Evolutionary conservation across 2,113 vertebrate species (phyloP).

Genomic region (Erinaceus europaeus): DNA sequence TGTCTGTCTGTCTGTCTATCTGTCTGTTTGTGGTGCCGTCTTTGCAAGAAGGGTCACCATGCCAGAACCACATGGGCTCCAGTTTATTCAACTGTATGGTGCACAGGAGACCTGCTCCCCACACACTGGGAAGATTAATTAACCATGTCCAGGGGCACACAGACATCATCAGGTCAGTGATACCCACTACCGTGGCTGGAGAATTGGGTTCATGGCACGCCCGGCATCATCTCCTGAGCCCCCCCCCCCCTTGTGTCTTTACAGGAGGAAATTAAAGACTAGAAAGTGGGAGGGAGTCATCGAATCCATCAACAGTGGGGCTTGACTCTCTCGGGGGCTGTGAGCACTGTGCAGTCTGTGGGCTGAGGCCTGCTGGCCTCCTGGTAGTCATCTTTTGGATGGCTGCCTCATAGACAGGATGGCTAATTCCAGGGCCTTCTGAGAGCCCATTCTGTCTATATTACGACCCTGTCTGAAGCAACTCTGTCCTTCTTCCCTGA

Average conservation of each 20-base stretch:
- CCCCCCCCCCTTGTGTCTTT: too few species aligned
- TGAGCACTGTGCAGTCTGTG: rapidly evolving
- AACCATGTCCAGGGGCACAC: too few species aligned
- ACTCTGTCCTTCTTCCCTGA: background rate
- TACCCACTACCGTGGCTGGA: rapidly evolving
- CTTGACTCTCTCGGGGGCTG: too few species aligned
- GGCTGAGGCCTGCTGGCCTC: background rate
- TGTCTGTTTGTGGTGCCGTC: background rate
- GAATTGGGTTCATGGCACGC: background rate
- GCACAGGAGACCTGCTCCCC: background rate
- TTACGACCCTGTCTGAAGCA: background rate
- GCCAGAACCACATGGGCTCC: too few species aligned
- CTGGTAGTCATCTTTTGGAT: background rate
- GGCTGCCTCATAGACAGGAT: background rate
- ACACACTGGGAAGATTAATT: background rate
- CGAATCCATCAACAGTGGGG: rapidly evolving
- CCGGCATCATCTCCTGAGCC: too few species aligned
- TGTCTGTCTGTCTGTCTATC: too few species aligned
- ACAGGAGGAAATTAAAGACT: background rate
- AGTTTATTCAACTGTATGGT: background rate
- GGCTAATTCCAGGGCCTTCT: rapidly evolving
- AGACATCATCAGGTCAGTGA: background rate
- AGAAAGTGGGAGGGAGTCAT: background rate
- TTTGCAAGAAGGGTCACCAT: background rate
- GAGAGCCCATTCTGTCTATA: background rate